These are phyloP conservation scores for Erythrocercus mccallii DNA, from an alignment of 2,113 vertebrate species.

Conservation along the genomic window DNA sequence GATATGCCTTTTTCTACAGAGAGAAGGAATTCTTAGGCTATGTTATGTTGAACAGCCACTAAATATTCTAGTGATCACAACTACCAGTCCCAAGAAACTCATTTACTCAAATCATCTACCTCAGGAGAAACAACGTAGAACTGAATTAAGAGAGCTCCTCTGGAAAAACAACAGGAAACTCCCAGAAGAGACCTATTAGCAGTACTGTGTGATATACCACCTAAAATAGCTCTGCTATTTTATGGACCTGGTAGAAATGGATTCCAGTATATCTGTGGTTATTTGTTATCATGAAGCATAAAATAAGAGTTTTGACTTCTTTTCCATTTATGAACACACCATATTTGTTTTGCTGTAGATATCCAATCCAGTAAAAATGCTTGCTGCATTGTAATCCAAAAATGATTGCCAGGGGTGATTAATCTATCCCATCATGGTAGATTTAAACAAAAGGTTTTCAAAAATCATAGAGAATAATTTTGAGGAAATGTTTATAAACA, in stretches of 20 bases:
- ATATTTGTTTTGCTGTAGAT: slow-evolving; percentile 15
- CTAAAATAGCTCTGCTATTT: not conserved
- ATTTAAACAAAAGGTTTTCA: slow-evolving; percentile 23
- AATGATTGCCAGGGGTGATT: not conserved
- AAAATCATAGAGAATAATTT: not conserved
- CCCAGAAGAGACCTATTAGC: not conserved
- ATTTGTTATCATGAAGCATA: not conserved
- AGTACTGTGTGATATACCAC: not conserved
- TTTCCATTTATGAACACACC: not conserved
- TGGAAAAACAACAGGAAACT: not conserved
- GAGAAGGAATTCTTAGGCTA: not conserved
- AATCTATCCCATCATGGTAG: not conserved
- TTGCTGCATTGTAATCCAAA: not conserved
- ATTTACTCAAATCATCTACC: not conserved
- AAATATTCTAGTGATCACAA: not conserved
- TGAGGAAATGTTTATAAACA: slow-evolving; percentile 44
- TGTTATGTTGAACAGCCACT: not conserved
- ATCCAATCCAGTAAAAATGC: not conserved
- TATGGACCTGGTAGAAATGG: not conserved
- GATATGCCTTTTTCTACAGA: not conserved
- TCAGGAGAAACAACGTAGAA: not conserved
- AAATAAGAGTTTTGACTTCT: not conserved
- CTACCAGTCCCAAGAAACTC: not conserved
- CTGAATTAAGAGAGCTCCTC: not conserved
- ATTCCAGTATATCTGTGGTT: not conserved